These are phyloP conservation scores for Platypus cylindrus DNA, from an alignment of 2,888 invertebrate species.

Conservation along the genomic window DNA sequence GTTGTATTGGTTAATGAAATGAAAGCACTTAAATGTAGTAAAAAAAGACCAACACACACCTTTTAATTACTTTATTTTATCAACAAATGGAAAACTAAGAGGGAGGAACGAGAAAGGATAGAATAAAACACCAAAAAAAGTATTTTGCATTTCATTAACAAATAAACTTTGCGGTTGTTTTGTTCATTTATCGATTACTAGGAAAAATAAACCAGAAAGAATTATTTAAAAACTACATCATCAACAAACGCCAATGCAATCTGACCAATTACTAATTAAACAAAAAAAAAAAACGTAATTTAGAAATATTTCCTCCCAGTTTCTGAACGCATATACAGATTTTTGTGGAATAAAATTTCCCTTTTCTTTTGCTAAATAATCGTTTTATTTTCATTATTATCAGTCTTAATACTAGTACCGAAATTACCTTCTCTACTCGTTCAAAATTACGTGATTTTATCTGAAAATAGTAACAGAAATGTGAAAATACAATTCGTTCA, in stretches of 20 bases:
- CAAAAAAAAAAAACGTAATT: constrained; percentile 1
- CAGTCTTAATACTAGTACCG: constrained; percentile 9
- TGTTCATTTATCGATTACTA: too few species aligned
- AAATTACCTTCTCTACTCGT: constrained; percentile 89
- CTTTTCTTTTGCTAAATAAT: constrained; percentile 13
- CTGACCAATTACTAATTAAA: constrained; percentile 5
- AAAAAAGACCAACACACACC: constrained; percentile 14
- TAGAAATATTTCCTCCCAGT: constrained; percentile 34
- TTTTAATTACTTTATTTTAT: neutral
- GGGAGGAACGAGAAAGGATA: constrained; percentile 10
- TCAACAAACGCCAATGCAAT: constrained; percentile 1
- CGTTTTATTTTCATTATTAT: constrained; percentile 15
- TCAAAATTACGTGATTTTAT: constrained; percentile 97
- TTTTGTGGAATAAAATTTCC: constrained; percentile 17
- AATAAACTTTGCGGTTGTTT: constrained; percentile 18
- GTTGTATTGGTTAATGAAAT: constrained; percentile 25
- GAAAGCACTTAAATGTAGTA: constrained; percentile 21
- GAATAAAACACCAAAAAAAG: constrained; percentile 21
- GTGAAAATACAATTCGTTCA: neutral
- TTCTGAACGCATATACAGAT: constrained; percentile 28
- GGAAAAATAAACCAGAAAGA: constrained; percentile 27
- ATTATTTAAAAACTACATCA: constrained; percentile 17
- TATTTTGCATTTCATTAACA: constrained; percentile 23
- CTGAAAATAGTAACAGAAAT: constrained; percentile 44
- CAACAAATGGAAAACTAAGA: constrained; percentile 3